Base-by-base conservation (phyloP, 1,140 invertebrate species). In the Palaemon carinicauda region DNA sequence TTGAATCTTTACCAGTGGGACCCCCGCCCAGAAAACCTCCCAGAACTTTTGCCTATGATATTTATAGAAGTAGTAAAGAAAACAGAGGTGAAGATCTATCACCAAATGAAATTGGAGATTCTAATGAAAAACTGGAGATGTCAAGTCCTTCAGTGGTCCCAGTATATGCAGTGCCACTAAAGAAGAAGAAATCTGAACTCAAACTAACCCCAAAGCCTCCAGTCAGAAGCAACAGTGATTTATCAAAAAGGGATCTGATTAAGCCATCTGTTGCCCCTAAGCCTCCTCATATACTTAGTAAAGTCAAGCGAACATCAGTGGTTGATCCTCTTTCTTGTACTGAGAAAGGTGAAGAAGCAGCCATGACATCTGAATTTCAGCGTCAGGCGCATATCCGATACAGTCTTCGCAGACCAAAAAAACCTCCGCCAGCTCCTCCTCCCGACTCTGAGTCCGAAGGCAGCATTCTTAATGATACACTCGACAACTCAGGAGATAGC, bases 11-110 rank as follows among this genome's bases (percentile, higher is more conserved):
- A 31, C 83, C 83, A n/a, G 9, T 19, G 29, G 83, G 83, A 17
- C 83, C 83, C 17, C 83, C 83, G 3, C 83, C 83, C 4, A 86
- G 65, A 24, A 86, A 86, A 15, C 83, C 83, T 5, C 83, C 83
- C 56, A 79, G 83, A 80, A 86, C 83, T 9, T 86, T 86, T 54
- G 83, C 83, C 27, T 86, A 86, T 71, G 83, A 86, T 65, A 86
- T 86, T 17, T 86, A 86, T 29, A 80, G 33, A 14, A 86, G 73
- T 41, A 52, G 29, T 54, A 79, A 80, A 33, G 31, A 17, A 1
- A 31, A 54, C 24, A 31, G 50, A 53, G 1, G 41, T 79, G 82
- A 78, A 19, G 82, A 79, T 54, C 29, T 52, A 17, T 31, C 69
- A 31, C 2, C 24, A 24, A 50, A 65, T 19, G 73, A 60, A 82